Base-by-base conservation (phyloP, 2,113 vertebrate species). In the Cinclus mexicanus region DNA sequence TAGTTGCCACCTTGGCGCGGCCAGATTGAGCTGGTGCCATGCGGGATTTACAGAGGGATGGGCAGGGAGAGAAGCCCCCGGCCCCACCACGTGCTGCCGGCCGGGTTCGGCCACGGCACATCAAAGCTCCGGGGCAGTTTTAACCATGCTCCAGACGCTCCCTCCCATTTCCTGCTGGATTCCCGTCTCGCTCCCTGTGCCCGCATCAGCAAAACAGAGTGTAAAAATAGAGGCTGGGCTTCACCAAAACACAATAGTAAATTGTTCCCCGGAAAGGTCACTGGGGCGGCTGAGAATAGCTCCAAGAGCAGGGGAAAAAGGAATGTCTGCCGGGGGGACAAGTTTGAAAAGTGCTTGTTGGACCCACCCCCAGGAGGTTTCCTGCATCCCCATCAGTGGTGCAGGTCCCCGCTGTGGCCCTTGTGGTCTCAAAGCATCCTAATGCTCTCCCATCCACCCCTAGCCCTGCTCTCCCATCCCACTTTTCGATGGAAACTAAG, bases 201-300 rank as follows among this genome's bases (percentile, higher is more conserved):
- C 94, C 76, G 8, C 88, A 95, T 95, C 95, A 97, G 95, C 96
- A 97, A 96, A 97, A 96, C 94, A 93, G 96, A 96, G 95, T 93
- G 95, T 92, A 97, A 97, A 97, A 95, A 97, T 97, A 97, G 96
- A 96, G 95, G 76, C 93, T 1, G 46, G 93, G 86, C 92, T 96
- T 96, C 92, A 90, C 95, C 90, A 94, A 92, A 94, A 87, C 88
- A 97, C 96, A 97, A 97, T 97, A 60, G 94, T 71, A 96, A 84
- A 97, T 97, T 97, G 96, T 97, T 97, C 95, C 96, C 90, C 53
- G 16, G 96, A 97, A 97, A 97, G 96, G 95, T 97, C 96, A 97
- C 44, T 14, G 6, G 76, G 72, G 69, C 28, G 26, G 81, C 88
- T 76, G 61, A 92, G 90, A 97, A 96, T 94, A 97, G 68, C 60